phyloP scores from a whole-genome alignment of 2,113 vertebrate genomes.

The Bubo bubo region DNA sequence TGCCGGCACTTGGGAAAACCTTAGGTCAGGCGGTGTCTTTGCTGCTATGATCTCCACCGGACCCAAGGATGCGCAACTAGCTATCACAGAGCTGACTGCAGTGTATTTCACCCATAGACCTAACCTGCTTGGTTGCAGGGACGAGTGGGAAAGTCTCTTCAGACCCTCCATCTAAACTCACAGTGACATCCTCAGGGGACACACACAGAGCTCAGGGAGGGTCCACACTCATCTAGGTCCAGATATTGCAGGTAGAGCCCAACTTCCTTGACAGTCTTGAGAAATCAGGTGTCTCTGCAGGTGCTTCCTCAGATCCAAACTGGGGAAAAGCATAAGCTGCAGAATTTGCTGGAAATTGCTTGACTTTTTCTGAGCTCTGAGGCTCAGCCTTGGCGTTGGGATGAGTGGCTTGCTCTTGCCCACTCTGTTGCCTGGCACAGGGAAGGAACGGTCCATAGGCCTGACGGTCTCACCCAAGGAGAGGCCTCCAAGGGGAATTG shows the following conservation, averaged over 20 bases:
- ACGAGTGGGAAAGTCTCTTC: not conserved
- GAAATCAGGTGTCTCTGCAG: not conserved
- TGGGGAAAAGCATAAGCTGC: not conserved
- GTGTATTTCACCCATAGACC: not conserved
- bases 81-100: not conserved
- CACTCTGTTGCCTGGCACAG: not conserved
- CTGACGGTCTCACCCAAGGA: not conserved
- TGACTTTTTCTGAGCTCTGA: not conserved
- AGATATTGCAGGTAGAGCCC: not conserved
- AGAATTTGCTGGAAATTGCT: slow-evolving; percentile 33
- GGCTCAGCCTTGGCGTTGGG: not conserved
- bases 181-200: not conserved
- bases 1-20: not conserved
- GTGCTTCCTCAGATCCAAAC: not conserved
- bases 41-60: not conserved
- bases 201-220: not conserved
- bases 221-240: not conserved
- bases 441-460: not conserved
- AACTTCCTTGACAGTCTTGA: not conserved
- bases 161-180: not conserved
- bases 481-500: not conserved
- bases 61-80: not conserved
- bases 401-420: not conserved
- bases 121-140: not conserved
- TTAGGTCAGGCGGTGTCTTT: not conserved